Base-by-base conservation (phyloP, 2,797 vertebrate species). In the Diglossa cyanea region DNA sequence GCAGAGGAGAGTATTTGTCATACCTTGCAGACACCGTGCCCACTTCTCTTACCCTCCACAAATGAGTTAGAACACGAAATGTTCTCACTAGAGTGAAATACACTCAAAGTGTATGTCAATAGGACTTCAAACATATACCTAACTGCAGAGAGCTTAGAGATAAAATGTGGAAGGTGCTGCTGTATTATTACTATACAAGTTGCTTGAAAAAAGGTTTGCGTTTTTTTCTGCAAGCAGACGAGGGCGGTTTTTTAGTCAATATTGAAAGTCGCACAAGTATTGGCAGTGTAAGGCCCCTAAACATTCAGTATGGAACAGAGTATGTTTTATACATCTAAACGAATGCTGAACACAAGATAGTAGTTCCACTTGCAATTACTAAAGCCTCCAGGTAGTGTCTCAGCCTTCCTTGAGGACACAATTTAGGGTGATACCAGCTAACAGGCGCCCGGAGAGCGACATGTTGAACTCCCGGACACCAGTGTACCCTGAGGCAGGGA, bases 401-500 rank as follows among this genome's bases (percentile, higher is more conserved):
- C 28, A 58, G 31, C n/a, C 31, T 62, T 60, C 30, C 65, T 13
- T 4, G 16, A 16, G 23, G 23, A 53, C 61, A 7, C n/a, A 26
- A 5, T 3, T 17, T 35, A 1, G 26, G 18, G 13, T 0, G n/a
- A 45, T 1, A 24, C 1, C 35, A 53, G 71, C 62, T 3, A 61
- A 30, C 57, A 68, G n/a, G 15, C 47, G 63, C 7, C 2, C 35
- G 3, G 53, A 24, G 50, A 30, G 48, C 15, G 79, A 90, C 72
- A 30, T 31, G 51, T 13, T 66, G 86, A 70, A 60, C 86, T 63
- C 68, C 40, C 19, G 25, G 71, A 42, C 40, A 53, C 3, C 7
- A 7, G n/a, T 33, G 30, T 20, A 9, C 25, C 35, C 60, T 0
- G 45, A 50, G 31, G 83, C 68, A 90, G 88, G 17, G 94, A 60